Evolutionary conservation across 2,113 vertebrate genomes (phyloP), one percentile per base, ranked within the genome.

Genomic region (Holacanthus passer): DNA sequence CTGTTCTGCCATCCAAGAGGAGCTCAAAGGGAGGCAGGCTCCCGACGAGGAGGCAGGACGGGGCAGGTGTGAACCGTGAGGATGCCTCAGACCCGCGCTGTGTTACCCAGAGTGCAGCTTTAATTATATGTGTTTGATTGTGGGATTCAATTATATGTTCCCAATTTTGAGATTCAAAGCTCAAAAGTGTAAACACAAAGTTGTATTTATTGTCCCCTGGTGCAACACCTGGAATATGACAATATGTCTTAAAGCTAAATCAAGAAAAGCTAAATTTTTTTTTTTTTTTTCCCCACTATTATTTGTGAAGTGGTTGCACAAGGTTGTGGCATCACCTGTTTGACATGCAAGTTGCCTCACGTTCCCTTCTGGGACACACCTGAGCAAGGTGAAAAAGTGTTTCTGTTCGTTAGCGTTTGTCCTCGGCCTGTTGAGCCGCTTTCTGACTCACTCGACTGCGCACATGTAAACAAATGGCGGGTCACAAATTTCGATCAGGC

Each of bases 51-150:
- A 41, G 41, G 45, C 67, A 81, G 41, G 37, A 60, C 56, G 1
- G 69, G 67, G 81, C 87, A 90, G 90, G 82, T 91, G 89, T 67
- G 68, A 73, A 60, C 20, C 50, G 17, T 47, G 43, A 79, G 45
- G 56, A 86, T n/a, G 63, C 35, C 35, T 29, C 19, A 22, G 19
- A 32, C 13, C 24, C 37, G 6, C 5, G 17, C 14, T 14, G 19
- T 74, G 35, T 29, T 31, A 7, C 13, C 10, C 7, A 37, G 9
- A 19, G 13, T 73, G 67, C 22, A 37, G 3, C 52, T 41, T 50
- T 81, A 19, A 73, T 81, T 60, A 77, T 32, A 66, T 20, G 19
- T 58, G 4, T 68, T 24, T 24, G 12, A 19, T 59, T 35, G n/a
- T 62, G 4, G 7, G 17, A 41, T 41, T 4, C 3, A 62, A 24